These are phyloP conservation scores for Forbesichthys agassizii DNA, from an alignment of 2,113 vertebrate genomes.

Conservation along the genomic window DNA sequence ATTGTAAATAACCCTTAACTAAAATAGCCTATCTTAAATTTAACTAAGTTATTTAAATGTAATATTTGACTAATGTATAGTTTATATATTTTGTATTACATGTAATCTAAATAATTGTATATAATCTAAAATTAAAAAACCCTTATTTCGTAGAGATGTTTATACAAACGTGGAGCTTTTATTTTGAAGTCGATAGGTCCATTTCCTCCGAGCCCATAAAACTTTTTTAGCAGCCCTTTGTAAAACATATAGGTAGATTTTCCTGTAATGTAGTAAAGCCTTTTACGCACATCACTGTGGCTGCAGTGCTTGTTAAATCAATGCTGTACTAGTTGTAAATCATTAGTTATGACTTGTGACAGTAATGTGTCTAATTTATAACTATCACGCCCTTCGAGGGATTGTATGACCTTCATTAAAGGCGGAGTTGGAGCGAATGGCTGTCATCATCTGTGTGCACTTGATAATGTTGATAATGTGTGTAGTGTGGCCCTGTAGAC, in stretches of 20 bases:
- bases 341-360: neutral
- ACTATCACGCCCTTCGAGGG: conserved; percentile 28
- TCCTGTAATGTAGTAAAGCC: conserved; percentile 11
- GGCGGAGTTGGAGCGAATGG: neutral
- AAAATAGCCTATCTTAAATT: no score
- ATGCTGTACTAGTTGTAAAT: conserved; percentile 29
- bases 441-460: neutral
- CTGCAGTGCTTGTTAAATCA: conserved; percentile 24
- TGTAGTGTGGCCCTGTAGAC: conserved; percentile 1
- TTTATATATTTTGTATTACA: no score
- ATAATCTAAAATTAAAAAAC: no score
- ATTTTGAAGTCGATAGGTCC: neutral
- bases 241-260: conserved; percentile 26
- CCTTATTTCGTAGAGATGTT: no score
- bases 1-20: no score
- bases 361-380: conserved; percentile 41
- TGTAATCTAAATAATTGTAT: no score
- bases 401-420: conserved; percentile 46
- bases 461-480: neutral
- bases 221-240: conserved; percentile 3
- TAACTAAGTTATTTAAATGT: no score
- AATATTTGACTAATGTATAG: no score
- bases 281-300: conserved; percentile 28
- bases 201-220: no score
- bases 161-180: neutral